Evolutionary conservation across 2,888 invertebrate species (phyloP), one percentile per base, ranked within the genome.

Genomic region (Philhelius pedissequus): DNA sequence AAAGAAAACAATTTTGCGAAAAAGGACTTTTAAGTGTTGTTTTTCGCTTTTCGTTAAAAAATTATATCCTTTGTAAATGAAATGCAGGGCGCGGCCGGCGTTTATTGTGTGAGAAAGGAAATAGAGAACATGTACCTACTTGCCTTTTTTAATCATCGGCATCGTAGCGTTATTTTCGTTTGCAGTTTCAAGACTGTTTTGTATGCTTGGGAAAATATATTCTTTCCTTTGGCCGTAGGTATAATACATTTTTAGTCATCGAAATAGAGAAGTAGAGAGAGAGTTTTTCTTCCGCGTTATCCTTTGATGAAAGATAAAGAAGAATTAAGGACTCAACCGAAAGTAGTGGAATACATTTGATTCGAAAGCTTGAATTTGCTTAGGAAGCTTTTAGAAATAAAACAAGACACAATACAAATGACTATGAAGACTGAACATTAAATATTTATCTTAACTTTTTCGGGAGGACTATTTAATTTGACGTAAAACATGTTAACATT

Each of bases 71-170:
- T 66, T 66, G 66, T 66, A 13, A 25, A 38, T 45, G 32, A 48
- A 48, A 48, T 22, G 38, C 35, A 62, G 56, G 8, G 62, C n/a
- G n/a, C n/a, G n/a, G n/a, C n/a, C n/a, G 38, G 71, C 43, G 11
- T 62, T 56, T 9, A 75, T 70, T 75, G 64, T 66, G 22, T 75
- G 64, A 58, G 22, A 50, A 56, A 8, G 27, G 62, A 69, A 68
- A 45, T 43, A 66, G 45, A 73, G 68, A 71, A 82, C 77, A 82
- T 82, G 82, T 76, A 77, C 82, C 48, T 48, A 48, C 48, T 82
- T 82, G 71, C 81, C 81, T 68, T 77, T 82, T 82, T 82, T 71
- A 82, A 77, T 82, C 82, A 71, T 30, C 64, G 60, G 77, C 82
- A 71, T 30, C 64, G 60, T 82, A 77, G 52, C 82, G 77, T 71